Percentiles rank a stretch among this genome's conserved stretches.
phyloP scores from a whole-genome alignment of 2,113 vertebrate genomes.

The Notarius lentiginosus region DNA sequence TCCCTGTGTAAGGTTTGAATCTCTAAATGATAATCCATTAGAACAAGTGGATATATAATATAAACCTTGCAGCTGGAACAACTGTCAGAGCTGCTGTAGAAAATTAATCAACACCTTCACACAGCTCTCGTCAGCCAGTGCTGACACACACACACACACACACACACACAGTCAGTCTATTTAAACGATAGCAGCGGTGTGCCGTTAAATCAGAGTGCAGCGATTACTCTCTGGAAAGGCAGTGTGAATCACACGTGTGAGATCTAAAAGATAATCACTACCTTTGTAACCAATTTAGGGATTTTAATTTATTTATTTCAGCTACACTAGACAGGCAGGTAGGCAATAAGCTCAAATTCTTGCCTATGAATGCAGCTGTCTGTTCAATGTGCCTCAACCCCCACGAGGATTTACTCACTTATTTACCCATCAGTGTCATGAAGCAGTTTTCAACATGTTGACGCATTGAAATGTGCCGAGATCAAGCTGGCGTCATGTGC shows the following conservation, averaged over 20 bases:
- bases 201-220: constrained; percentile 48
- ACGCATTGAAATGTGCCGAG: constrained; percentile 1
- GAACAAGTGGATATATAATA: background rate
- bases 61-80: background rate
- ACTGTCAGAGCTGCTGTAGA: constrained; percentile 4
- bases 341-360: constrained; percentile 1
- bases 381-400: background rate
- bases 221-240: constrained; percentile 29
- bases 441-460: constrained; percentile 8
- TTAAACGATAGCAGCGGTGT: constrained; percentile 45
- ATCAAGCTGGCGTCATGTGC: constrained; percentile 20
- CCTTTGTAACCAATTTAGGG: constrained; percentile 30
- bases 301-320: constrained; percentile 29
- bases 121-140: background rate
- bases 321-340: constrained; percentile 12
- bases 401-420: constrained; percentile 9
- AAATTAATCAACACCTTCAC: constrained; percentile 26
- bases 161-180: constrained; percentile 49
- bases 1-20: background rate
- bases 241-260: constrained; percentile 13
- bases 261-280: constrained; percentile 28
- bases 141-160: background rate
- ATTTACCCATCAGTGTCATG: constrained; percentile 21
- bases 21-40: background rate
- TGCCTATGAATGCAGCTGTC: background rate